A percentile compares a stretch with the other conserved stretches of the same genome.
Evolutionary conservation across 2,797 vertebrate species (phyloP).

Genomic region (Chloroceryle amazona): DNA sequence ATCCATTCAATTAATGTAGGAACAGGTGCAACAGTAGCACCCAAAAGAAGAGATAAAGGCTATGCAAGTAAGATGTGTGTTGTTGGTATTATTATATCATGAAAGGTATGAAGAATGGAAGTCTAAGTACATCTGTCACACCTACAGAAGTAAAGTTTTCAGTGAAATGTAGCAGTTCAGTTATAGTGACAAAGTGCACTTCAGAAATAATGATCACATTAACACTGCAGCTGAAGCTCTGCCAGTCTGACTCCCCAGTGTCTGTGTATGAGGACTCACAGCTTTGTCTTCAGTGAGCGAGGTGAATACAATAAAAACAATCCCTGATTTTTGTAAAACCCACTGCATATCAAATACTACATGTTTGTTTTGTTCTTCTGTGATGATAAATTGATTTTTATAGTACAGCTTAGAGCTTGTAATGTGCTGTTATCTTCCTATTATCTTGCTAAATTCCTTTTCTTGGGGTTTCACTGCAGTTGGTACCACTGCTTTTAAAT

Average conservation of each 20-base stretch:
- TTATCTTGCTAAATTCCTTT: slow-evolving; percentile 74
- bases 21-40: neutral
- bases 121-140: neutral
- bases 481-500: slow-evolving; percentile 42
- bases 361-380: slow-evolving; percentile 47
- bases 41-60: neutral
- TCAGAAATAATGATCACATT: neutral
- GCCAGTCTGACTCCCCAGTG: neutral
- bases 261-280: neutral
- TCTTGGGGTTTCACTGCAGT: slow-evolving; percentile 39
- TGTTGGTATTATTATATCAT: neutral
- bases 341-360: neutral
- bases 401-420: slow-evolving; percentile 26
- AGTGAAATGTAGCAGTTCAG: neutral
- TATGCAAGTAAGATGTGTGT: neutral
- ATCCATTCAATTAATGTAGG: neutral
- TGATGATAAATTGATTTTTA: slow-evolving; percentile 64
- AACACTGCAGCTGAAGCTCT: neutral
- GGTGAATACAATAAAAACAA: slow-evolving; percentile 19
- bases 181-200: neutral
- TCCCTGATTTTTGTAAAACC: slow-evolving; percentile 6
- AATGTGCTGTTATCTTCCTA: slow-evolving; percentile 59
- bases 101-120: neutral
- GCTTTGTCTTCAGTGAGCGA: neutral
- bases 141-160: neutral